Evolutionary conservation across 1,140 invertebrate genomes (phyloP).

Genomic region (Sycobia sp.): DNA sequence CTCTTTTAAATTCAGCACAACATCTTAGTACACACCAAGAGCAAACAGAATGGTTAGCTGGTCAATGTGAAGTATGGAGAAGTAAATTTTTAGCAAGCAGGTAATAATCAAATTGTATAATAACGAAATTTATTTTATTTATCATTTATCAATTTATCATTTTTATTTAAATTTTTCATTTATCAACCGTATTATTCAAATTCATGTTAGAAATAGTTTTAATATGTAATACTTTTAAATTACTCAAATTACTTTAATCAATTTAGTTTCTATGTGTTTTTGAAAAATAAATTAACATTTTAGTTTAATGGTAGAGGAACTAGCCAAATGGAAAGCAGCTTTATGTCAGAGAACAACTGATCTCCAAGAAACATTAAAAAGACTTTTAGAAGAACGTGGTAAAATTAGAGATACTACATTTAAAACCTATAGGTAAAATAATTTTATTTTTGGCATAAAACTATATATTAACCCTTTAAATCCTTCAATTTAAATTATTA

Average conservation of each 20-base stretch:
- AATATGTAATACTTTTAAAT: neutral
- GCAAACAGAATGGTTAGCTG: conserved; percentile 88
- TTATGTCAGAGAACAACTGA: conserved; percentile 77
- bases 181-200: no score
- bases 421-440: conserved; percentile 67
- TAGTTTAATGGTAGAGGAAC: conserved; percentile 88
- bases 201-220: neutral
- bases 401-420: conserved; percentile 72
- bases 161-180: conserved; percentile 11
- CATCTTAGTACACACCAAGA: conserved; percentile 86
- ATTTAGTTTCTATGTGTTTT: neutral
- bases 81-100: conserved; percentile 94
- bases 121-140: neutral
- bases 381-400: conserved; percentile 75
- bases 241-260: no score
- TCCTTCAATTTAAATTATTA: no score
- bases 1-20: conserved; percentile 82
- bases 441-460: no score
- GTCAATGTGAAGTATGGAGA: conserved; percentile 93
- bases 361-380: conserved; percentile 75
- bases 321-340: conserved; percentile 82
- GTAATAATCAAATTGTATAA: conserved; percentile 53
- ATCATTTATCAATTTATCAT: neutral
- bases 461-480: no score
- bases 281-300: conserved; percentile 40